phyloP scores from a whole-genome alignment of 2,113 vertebrate species.

The Dipodomys ordii region DNA sequence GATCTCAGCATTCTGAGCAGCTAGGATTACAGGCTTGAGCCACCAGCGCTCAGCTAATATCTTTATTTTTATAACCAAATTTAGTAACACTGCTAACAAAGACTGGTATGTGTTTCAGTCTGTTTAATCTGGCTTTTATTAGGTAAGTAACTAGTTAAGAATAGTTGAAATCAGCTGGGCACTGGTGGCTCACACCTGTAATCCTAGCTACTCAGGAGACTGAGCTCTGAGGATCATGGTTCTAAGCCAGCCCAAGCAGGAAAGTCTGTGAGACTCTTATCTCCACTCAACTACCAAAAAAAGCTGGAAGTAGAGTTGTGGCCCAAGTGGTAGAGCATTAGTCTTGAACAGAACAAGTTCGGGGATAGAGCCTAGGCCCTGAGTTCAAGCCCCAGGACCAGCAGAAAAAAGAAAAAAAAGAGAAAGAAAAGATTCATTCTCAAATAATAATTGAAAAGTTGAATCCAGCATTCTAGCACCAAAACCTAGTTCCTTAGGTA shows the following conservation, averaged over 20 bases:
- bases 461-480: neutral
- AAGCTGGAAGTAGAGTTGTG: too few relatives aligned
- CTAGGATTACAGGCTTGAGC: too few relatives aligned
- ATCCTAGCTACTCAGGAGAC: too few relatives aligned
- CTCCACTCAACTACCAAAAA: too few relatives aligned
- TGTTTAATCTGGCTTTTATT: neutral
- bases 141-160: neutral
- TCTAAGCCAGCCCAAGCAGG: too few relatives aligned
- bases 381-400: neutral
- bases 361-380: neutral
- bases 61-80: constrained; percentile 54
- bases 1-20: too few relatives aligned
- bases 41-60: too few relatives aligned
- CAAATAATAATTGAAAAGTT: neutral
- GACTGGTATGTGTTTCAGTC: neutral
- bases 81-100: neutral
- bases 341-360: too few relatives aligned
- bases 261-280: too few relatives aligned
- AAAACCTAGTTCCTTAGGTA: neutral
- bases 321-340: too few relatives aligned
- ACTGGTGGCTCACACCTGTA: too few relatives aligned
- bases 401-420: neutral
- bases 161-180: neutral
- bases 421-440: neutral
- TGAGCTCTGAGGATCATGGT: too few relatives aligned